Conservation (phyloP, 2,113 vertebrate species). For the Lasiurus borealis region DNA sequence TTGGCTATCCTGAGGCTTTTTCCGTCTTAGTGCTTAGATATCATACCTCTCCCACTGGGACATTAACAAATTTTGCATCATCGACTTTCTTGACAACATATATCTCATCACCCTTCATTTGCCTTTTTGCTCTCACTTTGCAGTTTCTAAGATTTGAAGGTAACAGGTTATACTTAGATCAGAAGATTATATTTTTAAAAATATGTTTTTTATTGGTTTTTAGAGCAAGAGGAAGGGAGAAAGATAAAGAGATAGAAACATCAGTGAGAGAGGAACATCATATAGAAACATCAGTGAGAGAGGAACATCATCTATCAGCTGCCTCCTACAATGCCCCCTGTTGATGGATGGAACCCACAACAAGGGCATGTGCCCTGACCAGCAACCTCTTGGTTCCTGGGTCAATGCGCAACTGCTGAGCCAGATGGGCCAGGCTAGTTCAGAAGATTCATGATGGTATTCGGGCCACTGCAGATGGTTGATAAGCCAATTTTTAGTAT, state of each 20-base stretch:
- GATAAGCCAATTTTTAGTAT: neutral
- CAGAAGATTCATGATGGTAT: neutral
- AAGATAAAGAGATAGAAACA: too few species aligned
- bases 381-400: neutral
- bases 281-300: too few species aligned
- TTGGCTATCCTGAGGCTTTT: neutral
- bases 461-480: neutral
- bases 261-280: too few species aligned
- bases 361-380: neutral
- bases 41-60: neutral
- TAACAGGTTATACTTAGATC: neutral
- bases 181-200: neutral
- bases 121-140: neutral
- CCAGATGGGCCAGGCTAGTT: neutral
- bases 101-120: neutral
- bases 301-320: neutral
- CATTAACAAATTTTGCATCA: neutral
- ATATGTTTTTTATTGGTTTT: neutral
- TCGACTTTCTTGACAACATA: neutral
- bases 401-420: neutral
- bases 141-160: neutral
- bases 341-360: neutral
- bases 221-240: neutral
- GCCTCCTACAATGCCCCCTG: neutral
- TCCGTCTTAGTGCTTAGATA: neutral